phyloP scores from a whole-genome alignment of 64 coral and sea anemone genomes.

The Stichodactyla mertensii region DNA sequence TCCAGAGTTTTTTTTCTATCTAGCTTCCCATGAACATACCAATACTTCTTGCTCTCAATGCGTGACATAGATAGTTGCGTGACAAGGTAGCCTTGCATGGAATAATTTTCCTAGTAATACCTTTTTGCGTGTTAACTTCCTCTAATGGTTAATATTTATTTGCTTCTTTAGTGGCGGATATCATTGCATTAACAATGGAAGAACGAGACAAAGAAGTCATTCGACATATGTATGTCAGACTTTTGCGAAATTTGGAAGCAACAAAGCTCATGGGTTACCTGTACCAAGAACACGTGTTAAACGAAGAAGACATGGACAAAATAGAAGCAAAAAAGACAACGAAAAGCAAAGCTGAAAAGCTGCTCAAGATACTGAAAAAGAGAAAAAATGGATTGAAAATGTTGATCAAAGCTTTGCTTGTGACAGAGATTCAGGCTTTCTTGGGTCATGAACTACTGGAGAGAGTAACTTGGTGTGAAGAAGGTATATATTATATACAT shows the following conservation, averaged over 20 bases:
- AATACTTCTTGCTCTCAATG: too few species aligned
- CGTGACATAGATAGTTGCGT: too few species aligned
- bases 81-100: too few species aligned
- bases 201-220: conserved; percentile 10
- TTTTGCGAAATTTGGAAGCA: conserved; percentile 15
- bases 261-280: neutral
- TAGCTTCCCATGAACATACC: too few species aligned
- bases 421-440: conserved; percentile 11
- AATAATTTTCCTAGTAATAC: too few species aligned
- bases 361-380: conserved; percentile 7
- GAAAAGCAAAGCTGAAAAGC: conserved; percentile 16
- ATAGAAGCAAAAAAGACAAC: neutral
- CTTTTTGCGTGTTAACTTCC: too few species aligned
- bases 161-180: neutral
- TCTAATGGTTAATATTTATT: too few species aligned
- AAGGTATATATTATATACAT: too few species aligned
- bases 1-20: too few species aligned
- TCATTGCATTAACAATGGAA: conserved; percentile 9
- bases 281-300: conserved; percentile 19
- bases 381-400: conserved; percentile 22
- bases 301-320: conserved; percentile 25
- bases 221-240: neutral
- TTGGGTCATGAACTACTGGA: conserved; percentile 17
- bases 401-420: conserved; percentile 16
- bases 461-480: neutral